Evolutionary conservation across 2,888 invertebrate species (phyloP), one percentile per base, ranked within the genome.

Genomic region (Nesidiocoris tenuis): DNA sequence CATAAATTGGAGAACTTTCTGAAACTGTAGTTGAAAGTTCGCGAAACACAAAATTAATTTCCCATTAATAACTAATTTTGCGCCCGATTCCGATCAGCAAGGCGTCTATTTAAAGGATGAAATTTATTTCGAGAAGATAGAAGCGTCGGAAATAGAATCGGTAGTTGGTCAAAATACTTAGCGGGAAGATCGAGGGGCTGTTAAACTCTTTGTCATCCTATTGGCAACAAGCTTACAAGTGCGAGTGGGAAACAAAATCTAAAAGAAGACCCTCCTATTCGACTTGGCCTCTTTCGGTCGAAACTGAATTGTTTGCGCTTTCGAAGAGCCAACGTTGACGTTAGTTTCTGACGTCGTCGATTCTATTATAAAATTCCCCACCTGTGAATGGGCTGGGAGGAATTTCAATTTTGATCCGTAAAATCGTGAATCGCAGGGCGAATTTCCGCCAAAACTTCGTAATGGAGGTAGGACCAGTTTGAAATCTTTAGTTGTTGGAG

Each of bases 121-220:
- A 39, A 39, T 39, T 39, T 39, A 39, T 39, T 39, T 39, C 39
- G 39, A 12, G 39, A 39, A 12, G 39, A 39, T 39, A 39, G 39
- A 39, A 39, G 39, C 39, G 39, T 39, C 39, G 39, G 12, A 39
- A 39, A 39, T 39, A 39, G 39, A 39, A 39, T 7, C 39, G 39
- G 5, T 39, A 39, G 39, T 39, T 39, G 39, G 39, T 39, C 39
- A 12, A 39, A 39, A 39, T 39, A 39, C 39, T 39, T 39, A 39
- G 39, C 39, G 39, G 39, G 39, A 39, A 39, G 39, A 39, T 39
- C 39, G 39, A 39, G 39, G 39, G 39, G 39, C 39, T 39, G 39
- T 39, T 39, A 63, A 21, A 21, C 21, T 22, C 22, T 63, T 63
- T 63, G 63, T 63, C 63, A 63, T 23, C 18, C 63, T 16, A 63